phyloP scores from a whole-genome alignment of 2,888 invertebrate genomes.

The Alsophila aescularia region DNA sequence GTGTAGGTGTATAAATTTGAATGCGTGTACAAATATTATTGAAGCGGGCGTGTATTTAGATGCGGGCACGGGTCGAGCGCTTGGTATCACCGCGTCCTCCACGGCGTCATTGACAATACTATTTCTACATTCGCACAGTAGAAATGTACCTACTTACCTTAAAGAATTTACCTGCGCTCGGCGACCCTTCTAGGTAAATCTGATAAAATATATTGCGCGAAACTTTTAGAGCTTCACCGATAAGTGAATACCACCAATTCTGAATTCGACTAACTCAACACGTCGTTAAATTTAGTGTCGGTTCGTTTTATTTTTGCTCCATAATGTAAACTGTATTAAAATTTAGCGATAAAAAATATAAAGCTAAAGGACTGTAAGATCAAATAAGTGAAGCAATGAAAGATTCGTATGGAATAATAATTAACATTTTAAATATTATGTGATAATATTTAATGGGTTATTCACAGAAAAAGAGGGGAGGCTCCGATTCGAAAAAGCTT shows the following conservation, averaged over 20 bases:
- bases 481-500: no score
- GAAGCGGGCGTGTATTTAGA: conserved; percentile 50
- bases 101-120: conserved; percentile 31
- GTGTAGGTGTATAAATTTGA: conserved; percentile 38
- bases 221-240: conserved; percentile 31
- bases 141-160: conserved; percentile 27
- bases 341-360: no score
- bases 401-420: no score
- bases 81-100: conserved; percentile 46
- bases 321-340: no score
- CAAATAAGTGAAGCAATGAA: no score
- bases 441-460: no score
- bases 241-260: conserved; percentile 25
- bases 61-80: conserved; percentile 41
- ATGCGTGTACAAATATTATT: conserved; percentile 54
- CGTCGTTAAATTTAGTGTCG: conserved; percentile 17
- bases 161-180: conserved; percentile 35
- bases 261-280: conserved; percentile 9
- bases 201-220: conserved; percentile 33
- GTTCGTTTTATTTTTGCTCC: background rate
- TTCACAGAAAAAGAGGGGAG: no score
- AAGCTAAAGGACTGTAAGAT: no score
- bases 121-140: conserved; percentile 28
- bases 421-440: no score
- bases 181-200: conserved; percentile 35